Percentiles rank a stretch among this genome's conserved stretches.
Conservation (phyloP, 35 echinoderm and acorn worm genomes). For the Ptychodera flava region DNA sequence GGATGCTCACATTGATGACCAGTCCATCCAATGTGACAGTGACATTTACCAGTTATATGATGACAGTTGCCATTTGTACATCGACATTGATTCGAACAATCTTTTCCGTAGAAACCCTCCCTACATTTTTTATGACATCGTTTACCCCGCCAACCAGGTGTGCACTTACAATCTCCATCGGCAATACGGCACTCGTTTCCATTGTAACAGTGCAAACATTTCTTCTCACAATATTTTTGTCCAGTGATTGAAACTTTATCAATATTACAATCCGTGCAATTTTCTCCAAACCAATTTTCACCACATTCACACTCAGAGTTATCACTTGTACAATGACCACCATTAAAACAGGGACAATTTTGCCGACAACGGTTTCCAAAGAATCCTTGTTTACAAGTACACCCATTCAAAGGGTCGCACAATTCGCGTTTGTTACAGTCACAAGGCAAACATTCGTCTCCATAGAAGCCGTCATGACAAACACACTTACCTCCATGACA, state of each 20-base stretch:
- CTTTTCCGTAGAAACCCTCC: conserved; percentile 7
- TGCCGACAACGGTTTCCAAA: no score
- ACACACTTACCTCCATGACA: no score
- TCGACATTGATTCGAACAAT: conserved; percentile 11
- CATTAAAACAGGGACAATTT: no score
- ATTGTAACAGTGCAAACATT: not conserved
- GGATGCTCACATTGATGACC: conserved; percentile 10
- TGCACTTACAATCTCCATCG: not conserved
- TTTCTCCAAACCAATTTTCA: not conserved
- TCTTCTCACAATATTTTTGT: not conserved
- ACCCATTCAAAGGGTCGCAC: no score
- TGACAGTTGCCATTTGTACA: conserved; percentile 19
- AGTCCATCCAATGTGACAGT: conserved; percentile 17
- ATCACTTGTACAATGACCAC: no score
- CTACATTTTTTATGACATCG: not conserved
- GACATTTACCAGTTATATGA: conserved; percentile 19
- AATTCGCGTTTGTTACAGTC: no score
- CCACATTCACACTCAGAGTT: not conserved
- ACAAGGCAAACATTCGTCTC: no score
- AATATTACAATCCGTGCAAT: not conserved
- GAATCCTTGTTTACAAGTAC: no score
- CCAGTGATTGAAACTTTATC: not conserved
- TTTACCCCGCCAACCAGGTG: not conserved
- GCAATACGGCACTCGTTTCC: not conserved
- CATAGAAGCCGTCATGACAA: no score